Conservation (phyloP, 1,140 invertebrate species). For the Dendroctonus valens region DNA sequence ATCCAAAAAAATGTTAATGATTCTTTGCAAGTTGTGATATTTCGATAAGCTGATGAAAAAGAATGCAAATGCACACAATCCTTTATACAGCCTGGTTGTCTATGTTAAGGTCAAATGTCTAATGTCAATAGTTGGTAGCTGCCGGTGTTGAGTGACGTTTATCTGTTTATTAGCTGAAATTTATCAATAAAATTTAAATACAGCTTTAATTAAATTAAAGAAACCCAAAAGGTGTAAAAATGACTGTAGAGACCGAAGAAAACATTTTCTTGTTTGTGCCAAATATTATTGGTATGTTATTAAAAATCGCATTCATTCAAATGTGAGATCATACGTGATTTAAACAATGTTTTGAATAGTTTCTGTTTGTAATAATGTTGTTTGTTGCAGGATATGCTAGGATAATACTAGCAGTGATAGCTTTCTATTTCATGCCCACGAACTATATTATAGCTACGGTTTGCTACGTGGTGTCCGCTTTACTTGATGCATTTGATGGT, state of each 20-base stretch:
- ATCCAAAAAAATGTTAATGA: too few species aligned
- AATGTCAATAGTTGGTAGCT: too few species aligned
- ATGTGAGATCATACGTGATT: background rate
- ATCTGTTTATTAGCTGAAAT: background rate
- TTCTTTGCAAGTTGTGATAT: too few species aligned
- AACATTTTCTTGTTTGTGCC: constrained; percentile 91
- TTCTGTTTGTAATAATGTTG: constrained; percentile 21
- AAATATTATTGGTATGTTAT: constrained; percentile 76
- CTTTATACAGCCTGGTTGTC: too few species aligned
- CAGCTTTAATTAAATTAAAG: constrained; percentile 14
- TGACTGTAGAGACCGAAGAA: constrained; percentile 52
- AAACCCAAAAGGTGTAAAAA: constrained; percentile 5
- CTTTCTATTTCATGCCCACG: constrained; percentile 93
- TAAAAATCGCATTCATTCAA: background rate
- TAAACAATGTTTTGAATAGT: background rate
- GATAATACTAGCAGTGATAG: constrained; percentile 85
- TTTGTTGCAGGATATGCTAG: constrained; percentile 79
- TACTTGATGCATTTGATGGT: constrained; percentile 96
- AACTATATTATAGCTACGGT: constrained; percentile 75
- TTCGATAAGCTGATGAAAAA: too few species aligned
- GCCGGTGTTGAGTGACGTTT: too few species aligned
- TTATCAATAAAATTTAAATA: constrained; percentile 8
- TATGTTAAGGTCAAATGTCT: too few species aligned
- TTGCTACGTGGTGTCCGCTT: constrained; percentile 87
- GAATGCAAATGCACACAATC: too few species aligned